Conservation (phyloP, 2,888 invertebrate species). For the Eretmocerus hayati region DNA sequence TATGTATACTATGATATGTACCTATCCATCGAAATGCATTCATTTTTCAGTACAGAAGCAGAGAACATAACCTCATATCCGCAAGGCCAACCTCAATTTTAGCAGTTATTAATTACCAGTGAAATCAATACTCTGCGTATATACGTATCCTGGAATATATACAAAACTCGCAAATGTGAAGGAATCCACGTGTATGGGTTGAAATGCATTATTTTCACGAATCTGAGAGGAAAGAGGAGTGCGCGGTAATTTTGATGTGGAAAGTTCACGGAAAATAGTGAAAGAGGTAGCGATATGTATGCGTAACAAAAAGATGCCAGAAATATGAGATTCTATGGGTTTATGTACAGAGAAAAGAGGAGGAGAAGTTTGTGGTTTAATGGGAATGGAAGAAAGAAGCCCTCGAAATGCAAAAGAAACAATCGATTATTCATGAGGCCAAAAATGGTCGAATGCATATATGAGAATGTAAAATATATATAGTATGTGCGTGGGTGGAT, state of each 20-base stretch:
- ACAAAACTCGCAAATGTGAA: background rate
- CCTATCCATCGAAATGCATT: too few species aligned
- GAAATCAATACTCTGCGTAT: background rate
- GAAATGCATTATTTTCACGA: slow-evolving; percentile 5
- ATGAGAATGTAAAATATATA: too few species aligned
- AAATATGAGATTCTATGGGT: too few species aligned
- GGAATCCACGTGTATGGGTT: background rate
- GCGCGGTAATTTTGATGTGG: background rate
- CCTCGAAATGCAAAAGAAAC: background rate
- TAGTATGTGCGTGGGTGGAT: too few species aligned
- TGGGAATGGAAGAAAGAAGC: too few species aligned
- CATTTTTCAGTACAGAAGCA: slow-evolving; percentile 20
- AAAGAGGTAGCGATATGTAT: too few species aligned
- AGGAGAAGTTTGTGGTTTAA: too few species aligned
- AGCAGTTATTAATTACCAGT: background rate
- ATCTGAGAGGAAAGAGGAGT: background rate
- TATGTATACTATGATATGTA: too few species aligned
- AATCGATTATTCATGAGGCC: slow-evolving; percentile 6
- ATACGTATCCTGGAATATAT: background rate
- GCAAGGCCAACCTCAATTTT: background rate
- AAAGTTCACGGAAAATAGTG: background rate
- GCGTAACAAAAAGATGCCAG: too few species aligned
- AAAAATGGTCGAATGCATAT: too few species aligned
- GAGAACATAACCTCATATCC: slow-evolving; percentile 10
- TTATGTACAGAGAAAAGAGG: too few species aligned